A percentile compares a stretch with the other conserved stretches of the same genome.
These are phyloP conservation scores for Lophius piscatorius DNA, from an alignment of 2,113 vertebrate genomes.

Conservation along the genomic window DNA sequence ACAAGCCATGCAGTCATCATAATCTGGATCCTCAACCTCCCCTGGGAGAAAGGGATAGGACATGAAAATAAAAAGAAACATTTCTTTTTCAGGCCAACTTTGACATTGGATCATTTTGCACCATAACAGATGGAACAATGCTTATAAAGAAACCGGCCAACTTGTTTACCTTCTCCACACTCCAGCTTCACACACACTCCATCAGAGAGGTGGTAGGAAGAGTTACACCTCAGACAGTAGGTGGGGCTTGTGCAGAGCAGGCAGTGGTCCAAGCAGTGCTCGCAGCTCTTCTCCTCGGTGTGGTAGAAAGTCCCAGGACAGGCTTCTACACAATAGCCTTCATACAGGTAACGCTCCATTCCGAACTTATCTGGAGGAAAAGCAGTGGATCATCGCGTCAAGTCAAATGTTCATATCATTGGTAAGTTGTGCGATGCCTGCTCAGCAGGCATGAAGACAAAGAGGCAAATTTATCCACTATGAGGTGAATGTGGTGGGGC, in stretches of 20 bases:
- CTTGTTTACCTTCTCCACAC: conserved; percentile 84
- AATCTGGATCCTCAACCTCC: conserved; percentile 87
- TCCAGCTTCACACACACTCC: conserved; percentile 80
- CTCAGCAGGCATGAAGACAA: no score
- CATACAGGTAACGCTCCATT: conserved; percentile 78
- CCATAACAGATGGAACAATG: not conserved
- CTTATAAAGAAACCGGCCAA: not conserved
- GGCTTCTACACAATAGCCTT: conserved; percentile 80
- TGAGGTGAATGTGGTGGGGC: no score
- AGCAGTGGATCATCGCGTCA: not conserved
- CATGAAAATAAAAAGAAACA: conserved; percentile 1
- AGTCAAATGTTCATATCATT: no score
- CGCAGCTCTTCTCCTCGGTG: conserved; percentile 70
- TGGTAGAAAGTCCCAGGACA: conserved; percentile 84
- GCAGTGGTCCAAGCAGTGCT: conserved; percentile 83
- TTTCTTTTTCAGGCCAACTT: conserved; percentile 5
- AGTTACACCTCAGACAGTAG: conserved; percentile 81
- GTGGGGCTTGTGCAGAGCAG: conserved; percentile 76
- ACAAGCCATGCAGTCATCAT: conserved; percentile 86
- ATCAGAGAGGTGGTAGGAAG: conserved; percentile 79
- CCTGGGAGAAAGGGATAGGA: conserved; percentile 69
- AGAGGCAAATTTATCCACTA: no score
- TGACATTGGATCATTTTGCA: not conserved
- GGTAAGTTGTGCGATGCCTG: no score
- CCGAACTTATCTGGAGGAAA: conserved; percentile 82